Evolutionary conservation across 2,888 invertebrate species (phyloP).

Genomic region (Hirudinaria manillensis): DNA sequence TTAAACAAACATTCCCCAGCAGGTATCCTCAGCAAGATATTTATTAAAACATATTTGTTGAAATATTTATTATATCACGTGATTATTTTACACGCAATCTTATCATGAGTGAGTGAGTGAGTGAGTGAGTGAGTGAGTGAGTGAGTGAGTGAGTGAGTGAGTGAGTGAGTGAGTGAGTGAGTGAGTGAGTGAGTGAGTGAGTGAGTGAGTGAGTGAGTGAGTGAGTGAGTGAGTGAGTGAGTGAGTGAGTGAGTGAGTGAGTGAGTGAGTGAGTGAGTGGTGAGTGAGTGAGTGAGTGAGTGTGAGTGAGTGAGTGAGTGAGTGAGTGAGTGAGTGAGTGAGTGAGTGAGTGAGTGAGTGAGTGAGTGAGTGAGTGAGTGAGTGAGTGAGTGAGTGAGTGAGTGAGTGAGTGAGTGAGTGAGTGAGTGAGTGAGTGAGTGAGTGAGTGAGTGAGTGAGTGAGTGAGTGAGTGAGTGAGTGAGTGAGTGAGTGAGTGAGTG

Average conservation of each 20-base stretch:
- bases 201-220: conserved; percentile 16
- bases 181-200: conserved; percentile 16
- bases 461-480: conserved; percentile 8
- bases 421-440: conserved; percentile 15
- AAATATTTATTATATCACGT: too few relatives aligned
- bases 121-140: background rate
- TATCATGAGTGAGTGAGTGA: background rate
- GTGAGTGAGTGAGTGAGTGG: conserved; percentile 1
- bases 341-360: conserved; percentile 7
- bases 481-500: conserved; percentile 7
- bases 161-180: conserved; percentile 16
- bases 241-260: conserved; percentile 16
- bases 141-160: conserved; percentile 5
- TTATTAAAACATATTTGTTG: too few relatives aligned
- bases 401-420: conserved; percentile 13
- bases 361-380: conserved; percentile 9
- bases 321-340: conserved; percentile 7
- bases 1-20: too few relatives aligned
- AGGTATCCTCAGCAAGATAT: too few relatives aligned
- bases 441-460: conserved; percentile 15
- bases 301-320: conserved; percentile 13
- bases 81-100: too few relatives aligned
- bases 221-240: conserved; percentile 16
- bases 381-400: conserved; percentile 3
- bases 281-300: background rate